A percentile compares a stretch with the other conserved stretches of the same genome.
These are phyloP conservation scores for Stegodyphus mimosarum DNA, from an alignment of 1,140 invertebrate species.

Conservation along the genomic window DNA sequence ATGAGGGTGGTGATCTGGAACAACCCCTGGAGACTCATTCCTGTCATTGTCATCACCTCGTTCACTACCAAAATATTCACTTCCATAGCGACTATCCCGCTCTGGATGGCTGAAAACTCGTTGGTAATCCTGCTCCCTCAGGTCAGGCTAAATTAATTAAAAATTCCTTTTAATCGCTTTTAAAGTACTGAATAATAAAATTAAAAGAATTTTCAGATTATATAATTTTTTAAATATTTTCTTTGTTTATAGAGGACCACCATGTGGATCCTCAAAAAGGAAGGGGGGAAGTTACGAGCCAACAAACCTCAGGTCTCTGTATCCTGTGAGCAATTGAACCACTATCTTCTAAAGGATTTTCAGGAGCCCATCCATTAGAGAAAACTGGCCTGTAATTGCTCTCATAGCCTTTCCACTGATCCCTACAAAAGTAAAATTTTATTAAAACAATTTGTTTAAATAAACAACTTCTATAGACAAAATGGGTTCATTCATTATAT, in stretches of 20 bases:
- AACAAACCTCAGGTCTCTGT: constrained; percentile 42
- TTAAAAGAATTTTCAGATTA: too few species aligned
- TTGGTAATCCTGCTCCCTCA: constrained; percentile 52
- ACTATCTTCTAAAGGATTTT: constrained; percentile 57
- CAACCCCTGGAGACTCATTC: constrained; percentile 22
- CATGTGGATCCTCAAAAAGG: neutral
- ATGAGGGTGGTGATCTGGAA: constrained; percentile 35
- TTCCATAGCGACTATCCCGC: constrained; percentile 51
- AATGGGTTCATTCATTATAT: too few species aligned
- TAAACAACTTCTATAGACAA: neutral
- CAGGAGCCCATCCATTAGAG: constrained; percentile 93
- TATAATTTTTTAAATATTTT: too few species aligned
- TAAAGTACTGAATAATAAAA: too few species aligned
- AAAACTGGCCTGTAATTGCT: constrained; percentile 91
- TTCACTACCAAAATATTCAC: constrained; percentile 53
- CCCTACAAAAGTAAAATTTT: constrained; percentile 14
- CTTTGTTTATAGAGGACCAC: too few species aligned
- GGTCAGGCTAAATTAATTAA: constrained; percentile 15
- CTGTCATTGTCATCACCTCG: constrained; percentile 33
- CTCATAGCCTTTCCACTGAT: constrained; percentile 66
- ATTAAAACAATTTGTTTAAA: neutral
- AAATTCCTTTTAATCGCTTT: neutral
- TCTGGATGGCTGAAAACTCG: constrained; percentile 41
- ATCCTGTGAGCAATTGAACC: constrained; percentile 26
- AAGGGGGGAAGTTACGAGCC: neutral